Evolutionary conservation across 2,113 vertebrate species (phyloP).

Genomic region (Paralichthys olivaceus): DNA sequence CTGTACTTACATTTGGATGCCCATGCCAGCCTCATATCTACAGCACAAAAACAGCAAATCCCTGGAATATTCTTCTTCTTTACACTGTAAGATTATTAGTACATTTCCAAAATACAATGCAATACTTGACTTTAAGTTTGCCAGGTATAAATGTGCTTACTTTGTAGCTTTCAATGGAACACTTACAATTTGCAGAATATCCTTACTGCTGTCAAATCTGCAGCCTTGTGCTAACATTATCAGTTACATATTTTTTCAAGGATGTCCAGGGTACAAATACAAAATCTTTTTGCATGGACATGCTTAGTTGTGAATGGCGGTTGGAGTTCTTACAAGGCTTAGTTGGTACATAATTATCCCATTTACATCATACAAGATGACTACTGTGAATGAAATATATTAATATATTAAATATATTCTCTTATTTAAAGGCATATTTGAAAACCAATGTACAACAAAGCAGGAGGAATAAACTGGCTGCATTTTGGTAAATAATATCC

Average conservation of each 20-base stretch:
- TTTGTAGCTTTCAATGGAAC: neutral
- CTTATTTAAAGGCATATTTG: neutral
- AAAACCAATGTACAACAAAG: neutral
- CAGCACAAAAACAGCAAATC: constrained; percentile 52
- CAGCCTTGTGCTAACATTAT: neutral
- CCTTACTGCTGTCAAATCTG: neutral
- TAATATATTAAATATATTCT: neutral
- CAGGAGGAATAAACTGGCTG: neutral
- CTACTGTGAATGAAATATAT: neutral
- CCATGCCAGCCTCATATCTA: constrained; percentile 33
- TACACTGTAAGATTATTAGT: neutral
- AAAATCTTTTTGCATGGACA: neutral
- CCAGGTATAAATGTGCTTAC: neutral
- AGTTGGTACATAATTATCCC: neutral
- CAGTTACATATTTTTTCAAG: neutral
- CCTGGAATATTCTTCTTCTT: neutral
- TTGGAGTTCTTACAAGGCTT: neutral
- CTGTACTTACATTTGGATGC: constrained; percentile 9
- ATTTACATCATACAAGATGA: neutral
- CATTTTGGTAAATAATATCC: neutral
- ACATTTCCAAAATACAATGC: neutral
- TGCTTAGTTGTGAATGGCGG: neutral
- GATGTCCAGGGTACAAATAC: neutral
- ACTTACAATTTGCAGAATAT: neutral
- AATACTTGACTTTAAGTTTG: constrained; percentile 8